Conservation (phyloP, 2,113 vertebrate species). For the Cepphus grylle region DNA sequence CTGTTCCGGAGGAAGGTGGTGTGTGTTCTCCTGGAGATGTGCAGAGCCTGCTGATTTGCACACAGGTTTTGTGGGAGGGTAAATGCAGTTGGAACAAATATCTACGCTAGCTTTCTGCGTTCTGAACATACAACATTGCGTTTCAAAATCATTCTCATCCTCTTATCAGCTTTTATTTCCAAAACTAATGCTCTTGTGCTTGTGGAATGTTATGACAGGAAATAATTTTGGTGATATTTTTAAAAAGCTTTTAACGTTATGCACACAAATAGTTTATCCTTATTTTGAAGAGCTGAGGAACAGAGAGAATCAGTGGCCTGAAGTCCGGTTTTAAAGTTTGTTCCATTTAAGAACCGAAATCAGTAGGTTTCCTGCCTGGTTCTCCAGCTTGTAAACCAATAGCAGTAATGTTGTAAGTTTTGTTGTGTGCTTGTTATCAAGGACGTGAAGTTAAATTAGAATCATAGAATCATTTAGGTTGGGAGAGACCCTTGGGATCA, state of each 20-base stretch:
- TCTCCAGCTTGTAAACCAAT: not conserved
- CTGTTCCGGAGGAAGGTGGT: accelerated
- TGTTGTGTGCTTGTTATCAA: not conserved
- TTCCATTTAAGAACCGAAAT: not conserved
- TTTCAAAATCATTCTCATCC: not conserved
- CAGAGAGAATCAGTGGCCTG: not conserved
- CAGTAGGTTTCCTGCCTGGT: not conserved
- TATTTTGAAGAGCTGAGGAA: not conserved
- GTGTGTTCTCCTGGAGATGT: accelerated
- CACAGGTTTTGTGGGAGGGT: not conserved
- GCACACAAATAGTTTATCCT: not conserved
- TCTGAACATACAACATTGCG: not conserved
- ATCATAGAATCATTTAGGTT: too few species aligned
- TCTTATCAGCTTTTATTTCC: not conserved
- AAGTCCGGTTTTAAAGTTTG: not conserved
- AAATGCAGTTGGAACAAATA: not conserved
- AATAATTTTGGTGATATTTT: not conserved
- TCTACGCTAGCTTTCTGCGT: not conserved
- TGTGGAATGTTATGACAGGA: not conserved
- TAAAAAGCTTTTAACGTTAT: not conserved
- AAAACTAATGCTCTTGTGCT: not conserved
- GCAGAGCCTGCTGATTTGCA: not conserved
- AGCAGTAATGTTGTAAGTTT: not conserved
- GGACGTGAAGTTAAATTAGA: not conserved
- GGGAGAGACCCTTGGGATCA: too few species aligned